Percentiles rank a stretch among this genome's conserved stretches.
Evolutionary conservation across 2,888 invertebrate genomes (phyloP).

Genomic region (Catocala sponsa): DNA sequence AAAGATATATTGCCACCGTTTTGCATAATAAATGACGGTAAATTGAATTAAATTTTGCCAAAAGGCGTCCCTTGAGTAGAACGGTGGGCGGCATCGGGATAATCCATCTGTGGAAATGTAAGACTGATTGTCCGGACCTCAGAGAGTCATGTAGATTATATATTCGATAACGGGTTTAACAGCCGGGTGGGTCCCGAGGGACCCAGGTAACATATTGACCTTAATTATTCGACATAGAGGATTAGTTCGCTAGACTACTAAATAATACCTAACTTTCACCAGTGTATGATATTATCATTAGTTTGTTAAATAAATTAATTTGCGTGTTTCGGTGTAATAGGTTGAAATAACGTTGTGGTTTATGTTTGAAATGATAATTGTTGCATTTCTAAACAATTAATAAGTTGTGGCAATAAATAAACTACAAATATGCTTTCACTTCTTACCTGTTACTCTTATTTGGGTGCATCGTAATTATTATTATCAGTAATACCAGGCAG

Average conservation of each 20-base stretch:
- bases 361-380: too few species aligned
- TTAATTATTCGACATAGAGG: conserved; percentile 38
- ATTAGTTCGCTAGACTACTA: conserved; percentile 31
- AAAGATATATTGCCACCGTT: conserved; percentile 33
- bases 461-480: too few species aligned
- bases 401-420: too few species aligned
- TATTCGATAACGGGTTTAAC: conserved; percentile 47
- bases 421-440: too few species aligned
- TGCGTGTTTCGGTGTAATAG: too few species aligned
- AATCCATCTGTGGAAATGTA: conserved; percentile 42
- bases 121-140: conserved; percentile 47
- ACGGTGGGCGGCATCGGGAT: conserved; percentile 13
- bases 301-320: neutral
- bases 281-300: neutral
- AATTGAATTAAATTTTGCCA: conserved; percentile 50
- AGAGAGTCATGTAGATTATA: conserved; percentile 48
- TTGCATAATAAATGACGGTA: conserved; percentile 30
- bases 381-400: too few species aligned
- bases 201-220: conserved; percentile 37
- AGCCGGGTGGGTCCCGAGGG: conserved; percentile 29
- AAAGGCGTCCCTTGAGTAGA: conserved; percentile 30
- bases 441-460: too few species aligned
- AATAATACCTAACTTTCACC: conserved; percentile 11
- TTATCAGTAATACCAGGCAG: too few species aligned
- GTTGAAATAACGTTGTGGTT: too few species aligned